A percentile compares a stretch with the other conserved stretches of the same genome.
Conservation (phyloP, 2,888 invertebrate species). For the Kuschelorhynchus macadamiae region DNA sequence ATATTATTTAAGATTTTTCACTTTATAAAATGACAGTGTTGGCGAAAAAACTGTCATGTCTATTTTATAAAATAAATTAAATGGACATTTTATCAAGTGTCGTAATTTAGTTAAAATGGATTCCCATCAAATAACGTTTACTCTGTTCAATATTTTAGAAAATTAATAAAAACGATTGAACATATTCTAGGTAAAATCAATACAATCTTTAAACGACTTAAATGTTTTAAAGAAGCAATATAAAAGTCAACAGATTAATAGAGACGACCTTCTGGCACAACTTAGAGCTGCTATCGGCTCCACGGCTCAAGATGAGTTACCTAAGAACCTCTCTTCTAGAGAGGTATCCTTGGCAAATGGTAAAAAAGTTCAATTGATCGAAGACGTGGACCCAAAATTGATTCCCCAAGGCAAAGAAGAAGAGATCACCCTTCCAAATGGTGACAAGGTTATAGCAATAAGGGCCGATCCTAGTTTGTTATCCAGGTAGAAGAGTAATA, state of each 20-base stretch:
- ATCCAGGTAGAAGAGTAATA: no score
- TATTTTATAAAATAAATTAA: no score
- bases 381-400: conserved; percentile 56
- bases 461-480: conserved; percentile 72
- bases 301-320: conserved; percentile 75
- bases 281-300: conserved; percentile 81
- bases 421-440: conserved; percentile 77
- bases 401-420: conserved; percentile 57
- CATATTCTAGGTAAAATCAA: conserved; percentile 58
- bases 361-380: conserved; percentile 80
- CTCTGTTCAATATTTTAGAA: no score
- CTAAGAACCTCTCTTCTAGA: conserved; percentile 80
- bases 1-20: no score
- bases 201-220: conserved; percentile 65
- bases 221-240: conserved; percentile 65
- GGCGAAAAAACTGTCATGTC: no score
- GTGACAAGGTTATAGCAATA: conserved; percentile 81
- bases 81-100: no score
- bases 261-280: conserved; percentile 82
- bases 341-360: conserved; percentile 83
- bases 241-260: conserved; percentile 73
- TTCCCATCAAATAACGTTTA: no score
- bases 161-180: no score
- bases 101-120: no score
- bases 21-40: no score